phyloP scores from a whole-genome alignment of 2,888 invertebrate species.

The Chrysopilus asiliformis region DNA sequence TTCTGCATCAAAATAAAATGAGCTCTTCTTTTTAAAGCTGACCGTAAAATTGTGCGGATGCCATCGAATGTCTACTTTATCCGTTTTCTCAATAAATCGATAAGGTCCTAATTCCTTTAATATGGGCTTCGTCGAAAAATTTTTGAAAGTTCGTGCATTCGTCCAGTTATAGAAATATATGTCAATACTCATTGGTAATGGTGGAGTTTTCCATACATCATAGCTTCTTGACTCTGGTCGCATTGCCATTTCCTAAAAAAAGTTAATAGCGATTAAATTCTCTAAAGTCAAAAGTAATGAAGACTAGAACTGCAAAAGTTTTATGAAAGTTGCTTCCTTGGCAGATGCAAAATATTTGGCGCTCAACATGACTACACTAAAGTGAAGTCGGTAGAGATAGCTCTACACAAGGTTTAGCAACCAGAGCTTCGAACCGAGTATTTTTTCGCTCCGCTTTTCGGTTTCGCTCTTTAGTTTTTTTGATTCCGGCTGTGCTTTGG shows the following conservation, averaged over 20 bases:
- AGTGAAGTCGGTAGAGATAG: too few relatives aligned
- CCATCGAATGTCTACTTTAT: constrained; percentile 60
- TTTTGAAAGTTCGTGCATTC: constrained; percentile 51
- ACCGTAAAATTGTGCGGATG: constrained; percentile 58
- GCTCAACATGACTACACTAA: too few relatives aligned
- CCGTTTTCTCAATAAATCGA: constrained; percentile 50
- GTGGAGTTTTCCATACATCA: constrained; percentile 55
- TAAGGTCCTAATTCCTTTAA: constrained; percentile 48
- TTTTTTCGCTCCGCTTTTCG: too few relatives aligned
- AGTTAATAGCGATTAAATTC: background rate
- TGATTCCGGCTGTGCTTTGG: too few relatives aligned
- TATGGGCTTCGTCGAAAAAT: constrained; percentile 41
- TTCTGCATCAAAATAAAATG: constrained; percentile 55
- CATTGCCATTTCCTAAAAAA: constrained; percentile 47
- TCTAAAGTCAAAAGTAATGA: too few relatives aligned
- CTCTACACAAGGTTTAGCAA: too few relatives aligned
- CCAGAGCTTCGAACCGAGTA: too few relatives aligned
- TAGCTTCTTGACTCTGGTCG: constrained; percentile 47
- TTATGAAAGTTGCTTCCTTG: too few relatives aligned
- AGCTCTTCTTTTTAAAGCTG: constrained; percentile 51
- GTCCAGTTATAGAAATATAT: constrained; percentile 71
- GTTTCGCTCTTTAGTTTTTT: too few relatives aligned
- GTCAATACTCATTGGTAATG: constrained; percentile 49
- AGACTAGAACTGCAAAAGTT: too few relatives aligned
- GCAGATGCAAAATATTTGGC: too few relatives aligned